Base-by-base conservation (phyloP, 37 sponge, comb jelly and placozoan genomes). In the Ephydatia muelleri region DNA sequence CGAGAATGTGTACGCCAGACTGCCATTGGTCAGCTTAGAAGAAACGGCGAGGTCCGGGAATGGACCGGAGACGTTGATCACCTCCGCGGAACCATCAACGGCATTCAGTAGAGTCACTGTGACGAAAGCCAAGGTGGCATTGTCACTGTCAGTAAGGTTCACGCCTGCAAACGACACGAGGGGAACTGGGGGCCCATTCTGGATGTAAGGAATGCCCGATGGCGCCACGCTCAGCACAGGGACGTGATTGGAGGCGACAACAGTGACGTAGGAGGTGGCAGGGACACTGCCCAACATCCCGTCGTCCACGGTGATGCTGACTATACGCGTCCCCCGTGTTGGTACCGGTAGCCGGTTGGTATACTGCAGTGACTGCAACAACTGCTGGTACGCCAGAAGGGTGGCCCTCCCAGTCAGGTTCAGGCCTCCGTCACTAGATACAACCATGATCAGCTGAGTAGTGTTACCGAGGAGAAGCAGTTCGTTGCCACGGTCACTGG, bases 261-360 rank as follows among this genome's bases (percentile, higher is more conserved):
- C 66, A 27, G 79, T 77, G 26, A 94, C 81, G 57, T 35, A 38
- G 5, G 84, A 73, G 12, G 21, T 75, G 2, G 64, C 88, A 19
- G 38, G 80, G 40, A 1, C 12, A 33, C 91, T 91, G 25, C 2
- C 28, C 0, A 74, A 71, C 49, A 68, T 76, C 21, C 95, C 88
- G 68, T 94, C 95, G 83, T 57, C 88, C 2, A 83, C 86, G 8
- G 37, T 73, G 12, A 94, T 72, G 19, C 70, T 78, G 16, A 94
- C 82, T 27, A 29, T 72, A 0, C 95, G 77, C 16, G 33, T 35
- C 1, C 86, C 76, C 33, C 77, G 43, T 13, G 70, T 83, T 21
- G 95, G 95, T 38, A 91, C 95, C 67, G 57, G 49, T 26, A 82
- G 84, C 0, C 49, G 75, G 77, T 94, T 85, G 1, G 19, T 22